Evolutionary conservation across 2,113 vertebrate species (phyloP).

Genomic region (Calidris pygmaea): DNA sequence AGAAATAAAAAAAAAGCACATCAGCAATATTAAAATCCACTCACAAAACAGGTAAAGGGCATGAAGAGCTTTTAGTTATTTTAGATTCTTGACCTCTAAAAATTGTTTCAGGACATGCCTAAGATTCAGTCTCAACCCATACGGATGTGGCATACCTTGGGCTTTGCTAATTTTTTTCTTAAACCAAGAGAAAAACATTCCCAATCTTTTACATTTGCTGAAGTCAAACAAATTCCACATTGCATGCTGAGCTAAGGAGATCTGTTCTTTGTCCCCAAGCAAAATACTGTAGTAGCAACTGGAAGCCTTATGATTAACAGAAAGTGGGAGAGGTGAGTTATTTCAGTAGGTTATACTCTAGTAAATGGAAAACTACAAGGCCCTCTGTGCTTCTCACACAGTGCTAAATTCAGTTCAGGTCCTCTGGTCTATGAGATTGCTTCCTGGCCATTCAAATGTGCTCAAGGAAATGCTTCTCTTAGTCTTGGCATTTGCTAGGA

Average conservation of each 20-base stretch:
- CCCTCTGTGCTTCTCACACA: not conserved
- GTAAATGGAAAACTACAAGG: not conserved
- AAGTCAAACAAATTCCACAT: slow-evolving; percentile 20
- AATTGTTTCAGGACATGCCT: not conserved
- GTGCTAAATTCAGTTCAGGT: not conserved
- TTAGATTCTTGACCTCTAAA: not conserved
- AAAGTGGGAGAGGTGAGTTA: not conserved
- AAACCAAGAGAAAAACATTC: not conserved
- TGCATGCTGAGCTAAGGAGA: slow-evolving; percentile 22
- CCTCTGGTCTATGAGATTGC: not conserved
- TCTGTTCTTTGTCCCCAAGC: not conserved
- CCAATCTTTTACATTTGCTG: not conserved
- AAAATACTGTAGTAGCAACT: slow-evolving; percentile 29
- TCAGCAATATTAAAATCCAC: not conserved
- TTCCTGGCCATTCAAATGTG: too few species aligned
- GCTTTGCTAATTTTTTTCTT: not conserved
- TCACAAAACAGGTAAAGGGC: not conserved
- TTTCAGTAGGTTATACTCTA: not conserved
- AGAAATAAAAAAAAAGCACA: not conserved
- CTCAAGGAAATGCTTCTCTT: not conserved
- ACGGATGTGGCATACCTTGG: not conserved
- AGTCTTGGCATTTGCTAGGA: not conserved
- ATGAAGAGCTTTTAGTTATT: not conserved
- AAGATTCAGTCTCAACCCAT: not conserved
- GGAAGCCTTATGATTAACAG: slow-evolving; percentile 33